Percentiles rank a stretch among this genome's conserved stretches.
Conservation (phyloP, 2,113 vertebrate genomes). For the Phrynosoma blainvillii region DNA sequence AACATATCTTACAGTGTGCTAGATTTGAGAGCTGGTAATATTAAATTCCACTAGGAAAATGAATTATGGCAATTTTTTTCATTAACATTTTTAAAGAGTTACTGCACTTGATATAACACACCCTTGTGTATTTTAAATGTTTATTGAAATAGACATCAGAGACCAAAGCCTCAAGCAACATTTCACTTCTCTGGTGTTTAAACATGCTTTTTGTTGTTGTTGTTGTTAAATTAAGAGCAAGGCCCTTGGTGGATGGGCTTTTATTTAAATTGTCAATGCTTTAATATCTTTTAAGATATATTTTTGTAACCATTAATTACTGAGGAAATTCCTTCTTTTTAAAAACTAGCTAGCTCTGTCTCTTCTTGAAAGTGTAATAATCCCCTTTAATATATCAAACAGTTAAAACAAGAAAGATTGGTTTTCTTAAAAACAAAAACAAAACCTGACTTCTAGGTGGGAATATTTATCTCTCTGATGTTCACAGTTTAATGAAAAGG, state of each 20-base stretch:
- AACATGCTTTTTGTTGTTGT: constrained; percentile 35
- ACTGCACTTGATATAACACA: background rate
- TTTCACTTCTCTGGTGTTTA: constrained; percentile 20
- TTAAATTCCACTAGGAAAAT: background rate
- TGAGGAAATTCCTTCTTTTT: constrained; percentile 20
- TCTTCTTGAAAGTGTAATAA: constrained; percentile 23
- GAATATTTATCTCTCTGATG: background rate
- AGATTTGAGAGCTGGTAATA: background rate
- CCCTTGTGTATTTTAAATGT: background rate
- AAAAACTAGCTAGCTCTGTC: constrained; percentile 50
- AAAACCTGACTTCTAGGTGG: background rate
- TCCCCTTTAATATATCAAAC: constrained; percentile 56
- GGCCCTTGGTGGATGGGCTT: constrained; percentile 29
- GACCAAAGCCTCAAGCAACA: background rate
- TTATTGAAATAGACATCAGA: constrained; percentile 19
- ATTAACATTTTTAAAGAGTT: constrained; percentile 13
- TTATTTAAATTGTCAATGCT: constrained; percentile 46
- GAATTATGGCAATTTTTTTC: accelerated
- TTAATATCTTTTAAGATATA: constrained; percentile 28
- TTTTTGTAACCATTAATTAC: constrained; percentile 39
- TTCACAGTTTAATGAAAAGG: background rate
- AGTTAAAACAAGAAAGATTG: constrained; percentile 38
- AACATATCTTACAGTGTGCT: background rate
- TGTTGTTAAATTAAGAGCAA: constrained; percentile 18
- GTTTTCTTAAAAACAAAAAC: background rate